Evolutionary conservation across 1,140 invertebrate genomes (phyloP).

Genomic region (Pseudomyrmex sp.): DNA sequence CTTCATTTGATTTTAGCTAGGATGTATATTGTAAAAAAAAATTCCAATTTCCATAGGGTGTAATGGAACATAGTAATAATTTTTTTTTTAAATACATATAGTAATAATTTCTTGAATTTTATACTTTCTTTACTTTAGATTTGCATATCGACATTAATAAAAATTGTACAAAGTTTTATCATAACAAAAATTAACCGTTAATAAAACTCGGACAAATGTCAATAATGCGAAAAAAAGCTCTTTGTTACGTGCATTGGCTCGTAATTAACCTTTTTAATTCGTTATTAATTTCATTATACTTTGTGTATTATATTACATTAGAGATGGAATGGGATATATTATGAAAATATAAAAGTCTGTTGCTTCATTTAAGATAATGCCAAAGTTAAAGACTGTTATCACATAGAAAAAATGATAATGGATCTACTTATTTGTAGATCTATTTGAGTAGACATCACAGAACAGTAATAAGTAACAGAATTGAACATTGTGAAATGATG

Average conservation of each 20-base stretch:
- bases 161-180: no score
- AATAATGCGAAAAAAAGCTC: no score
- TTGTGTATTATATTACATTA: constrained; percentile 16
- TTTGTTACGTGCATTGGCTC: no score
- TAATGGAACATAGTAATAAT: no score
- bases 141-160: no score
- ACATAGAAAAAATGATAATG: constrained; percentile 51
- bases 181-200: no score
- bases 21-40: constrained; percentile 37
- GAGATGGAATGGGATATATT: constrained; percentile 19
- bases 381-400: constrained; percentile 64
- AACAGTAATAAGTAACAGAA: constrained; percentile 41
- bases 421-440: constrained; percentile 40
- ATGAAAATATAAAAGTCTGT: constrained; percentile 18
- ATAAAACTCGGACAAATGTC: no score
- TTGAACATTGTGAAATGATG: constrained; percentile 9
- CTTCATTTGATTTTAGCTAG: constrained; percentile 53
- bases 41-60: no score
- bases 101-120: no score
- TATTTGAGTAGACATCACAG: constrained; percentile 29
- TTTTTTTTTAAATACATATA: no score
- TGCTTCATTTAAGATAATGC: constrained; percentile 60
- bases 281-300: neutral
- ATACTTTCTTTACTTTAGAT: no score
- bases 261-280: no score